A percentile compares a stretch with the other conserved stretches of the same genome.
phyloP scores from a whole-genome alignment of 2,113 vertebrate species.

The Tychaedon coryphoeus region DNA sequence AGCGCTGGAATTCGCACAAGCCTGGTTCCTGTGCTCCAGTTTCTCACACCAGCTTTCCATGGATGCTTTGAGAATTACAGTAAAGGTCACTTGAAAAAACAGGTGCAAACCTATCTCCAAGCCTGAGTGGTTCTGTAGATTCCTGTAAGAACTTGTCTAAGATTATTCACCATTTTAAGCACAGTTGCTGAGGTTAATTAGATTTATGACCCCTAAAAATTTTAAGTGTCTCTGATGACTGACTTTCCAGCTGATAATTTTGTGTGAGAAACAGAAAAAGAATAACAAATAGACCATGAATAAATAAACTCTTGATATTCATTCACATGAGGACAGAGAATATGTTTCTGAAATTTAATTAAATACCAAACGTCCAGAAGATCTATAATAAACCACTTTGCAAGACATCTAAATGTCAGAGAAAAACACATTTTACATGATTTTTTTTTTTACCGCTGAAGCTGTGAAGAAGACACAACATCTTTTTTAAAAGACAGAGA shows the following conservation, averaged over 20 bases:
- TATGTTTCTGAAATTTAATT: conserved; percentile 77
- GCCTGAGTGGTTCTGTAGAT: neutral
- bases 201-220: conserved; percentile 72
- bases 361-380: conserved; percentile 74
- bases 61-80: conserved; percentile 18
- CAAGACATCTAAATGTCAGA: conserved; percentile 71
- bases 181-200: conserved; percentile 76
- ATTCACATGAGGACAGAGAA: conserved; percentile 56
- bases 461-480: conserved; percentile 53
- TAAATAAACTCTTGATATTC: conserved; percentile 60
- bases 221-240: conserved; percentile 73
- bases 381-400: conserved; percentile 74
- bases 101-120: conserved; percentile 4
- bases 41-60: neutral
- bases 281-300: conserved; percentile 70
- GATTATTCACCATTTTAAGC: conserved; percentile 58
- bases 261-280: conserved; percentile 63
- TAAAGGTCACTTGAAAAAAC: conserved; percentile 49
- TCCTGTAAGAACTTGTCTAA: conserved; percentile 40
- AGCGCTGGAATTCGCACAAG: neutral
- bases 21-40: neutral
- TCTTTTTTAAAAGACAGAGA: conserved; percentile 37
- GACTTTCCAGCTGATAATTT: conserved; percentile 70
- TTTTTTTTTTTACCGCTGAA: neutral
- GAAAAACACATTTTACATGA: conserved; percentile 62